These are phyloP conservation scores for Clusia tigrina DNA, from an alignment of 2,888 invertebrate species.

Conservation along the genomic window DNA sequence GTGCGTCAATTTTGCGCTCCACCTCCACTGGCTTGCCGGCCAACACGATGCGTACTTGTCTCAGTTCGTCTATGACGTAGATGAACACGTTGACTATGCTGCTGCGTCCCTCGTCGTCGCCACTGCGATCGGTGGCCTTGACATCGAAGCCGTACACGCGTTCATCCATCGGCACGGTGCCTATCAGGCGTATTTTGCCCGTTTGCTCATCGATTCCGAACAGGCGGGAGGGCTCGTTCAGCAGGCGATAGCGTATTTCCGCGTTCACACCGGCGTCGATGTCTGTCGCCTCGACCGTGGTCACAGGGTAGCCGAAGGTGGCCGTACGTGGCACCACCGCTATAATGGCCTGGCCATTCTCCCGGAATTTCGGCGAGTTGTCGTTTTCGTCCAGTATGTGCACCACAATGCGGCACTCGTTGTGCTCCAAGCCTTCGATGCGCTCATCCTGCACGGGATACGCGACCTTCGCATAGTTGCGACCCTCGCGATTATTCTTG, in stretches of 20 bases:
- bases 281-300: constrained; percentile 79
- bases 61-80: constrained; percentile 82
- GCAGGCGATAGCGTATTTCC: constrained; percentile 81
- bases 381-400: constrained; percentile 84
- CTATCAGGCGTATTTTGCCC: constrained; percentile 78
- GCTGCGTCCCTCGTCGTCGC: constrained; percentile 82
- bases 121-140: constrained; percentile 82
- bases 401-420: constrained; percentile 82
- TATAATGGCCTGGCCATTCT: constrained; percentile 79
- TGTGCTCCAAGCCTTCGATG: constrained; percentile 75
- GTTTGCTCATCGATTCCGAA: constrained; percentile 81
- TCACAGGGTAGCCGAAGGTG: constrained; percentile 82
- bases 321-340: constrained; percentile 84
- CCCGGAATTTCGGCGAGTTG: constrained; percentile 79
- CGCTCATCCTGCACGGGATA: constrained; percentile 80
- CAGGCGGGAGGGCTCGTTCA: constrained; percentile 77
- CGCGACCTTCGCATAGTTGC: constrained; percentile 77
- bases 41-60: constrained; percentile 81
- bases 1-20: constrained; percentile 74
- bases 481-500: constrained; percentile 68
- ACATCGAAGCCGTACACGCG: constrained; percentile 86
- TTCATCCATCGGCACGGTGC: constrained; percentile 74
- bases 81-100: constrained; percentile 88
- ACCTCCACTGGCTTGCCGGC: constrained; percentile 79
- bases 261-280: constrained; percentile 78